These are phyloP conservation scores for Cromileptes altivelis DNA, from an alignment of 2,113 vertebrate genomes.

Conservation along the genomic window DNA sequence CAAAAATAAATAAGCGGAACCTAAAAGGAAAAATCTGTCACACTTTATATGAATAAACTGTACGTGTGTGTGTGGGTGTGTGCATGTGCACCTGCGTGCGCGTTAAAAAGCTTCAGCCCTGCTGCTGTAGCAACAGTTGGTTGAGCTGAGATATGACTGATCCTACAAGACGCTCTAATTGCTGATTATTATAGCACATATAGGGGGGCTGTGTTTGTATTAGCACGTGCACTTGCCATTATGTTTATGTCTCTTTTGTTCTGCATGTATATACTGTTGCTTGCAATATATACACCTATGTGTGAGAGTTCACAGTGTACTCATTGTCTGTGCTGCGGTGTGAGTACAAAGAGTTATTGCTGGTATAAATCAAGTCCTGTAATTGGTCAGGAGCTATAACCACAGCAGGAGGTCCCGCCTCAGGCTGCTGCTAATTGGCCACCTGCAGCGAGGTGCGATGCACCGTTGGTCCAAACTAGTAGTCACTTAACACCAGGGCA, in stretches of 20 bases:
- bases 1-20: not conserved
- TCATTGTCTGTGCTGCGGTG: constrained; percentile 32
- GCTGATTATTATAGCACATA: constrained; percentile 56
- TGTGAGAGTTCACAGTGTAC: not conserved
- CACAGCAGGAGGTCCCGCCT: constrained; percentile 71
- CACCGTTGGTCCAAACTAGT: constrained; percentile 53
- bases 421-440: constrained; percentile 77
- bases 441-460: constrained; percentile 53
- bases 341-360: constrained; percentile 56
- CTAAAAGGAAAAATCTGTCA: not conserved
- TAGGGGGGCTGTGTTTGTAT: constrained; percentile 29
- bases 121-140: constrained; percentile 44
- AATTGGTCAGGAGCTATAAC: constrained; percentile 77
- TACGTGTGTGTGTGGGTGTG: not conserved
- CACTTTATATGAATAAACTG: not conserved
- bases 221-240: not conserved
- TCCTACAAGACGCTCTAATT: constrained; percentile 57
- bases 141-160: constrained; percentile 25
- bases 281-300: constrained; percentile 23
- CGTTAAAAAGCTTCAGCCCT: not conserved
- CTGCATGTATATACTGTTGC: constrained; percentile 12
- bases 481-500: constrained; percentile 35
- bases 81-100: not conserved
- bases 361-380: constrained; percentile 76
- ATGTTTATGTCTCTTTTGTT: constrained; percentile 20